phyloP scores from a whole-genome alignment of 2,797 vertebrate genomes.

The Florisuga fusca region DNA sequence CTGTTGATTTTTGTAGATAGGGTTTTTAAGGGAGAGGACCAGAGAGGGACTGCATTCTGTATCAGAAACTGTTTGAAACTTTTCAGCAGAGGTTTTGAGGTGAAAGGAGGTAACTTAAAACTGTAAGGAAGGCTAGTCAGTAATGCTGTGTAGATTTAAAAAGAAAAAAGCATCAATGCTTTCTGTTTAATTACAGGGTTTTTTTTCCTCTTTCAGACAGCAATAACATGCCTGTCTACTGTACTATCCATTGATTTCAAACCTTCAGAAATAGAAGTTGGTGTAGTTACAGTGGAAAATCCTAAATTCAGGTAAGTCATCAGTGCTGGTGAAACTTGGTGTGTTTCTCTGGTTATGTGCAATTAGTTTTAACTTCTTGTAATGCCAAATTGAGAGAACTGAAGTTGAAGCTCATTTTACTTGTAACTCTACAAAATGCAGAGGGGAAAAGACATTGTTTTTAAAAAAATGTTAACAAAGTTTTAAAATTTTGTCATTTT shows the following conservation, averaged over 20 bases:
- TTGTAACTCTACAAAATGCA: neutral
- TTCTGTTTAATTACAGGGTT: neutral
- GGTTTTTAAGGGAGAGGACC: neutral
- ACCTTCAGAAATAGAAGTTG: constrained; percentile 95
- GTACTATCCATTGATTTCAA: constrained; percentile 98
- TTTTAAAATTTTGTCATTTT: neutral
- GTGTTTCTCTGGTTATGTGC: neutral
- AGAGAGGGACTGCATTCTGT: neutral
- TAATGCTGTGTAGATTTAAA: neutral
- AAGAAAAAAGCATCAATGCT: neutral
- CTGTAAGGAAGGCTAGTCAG: neutral
- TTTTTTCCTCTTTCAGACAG: constrained; percentile 83
- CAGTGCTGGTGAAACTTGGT: neutral
- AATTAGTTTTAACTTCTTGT: neutral
- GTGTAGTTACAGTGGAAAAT: constrained; percentile 91
- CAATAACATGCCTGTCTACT: constrained; percentile 93
- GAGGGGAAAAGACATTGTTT: neutral
- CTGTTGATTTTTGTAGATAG: neutral
- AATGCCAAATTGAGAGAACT: neutral
- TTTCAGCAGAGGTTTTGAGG: neutral
- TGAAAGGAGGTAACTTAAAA: neutral
- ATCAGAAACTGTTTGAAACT: neutral
- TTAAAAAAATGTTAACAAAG: fast-evolving
- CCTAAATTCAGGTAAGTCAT: constrained; percentile 91
- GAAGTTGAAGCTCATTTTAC: neutral